Evolutionary conservation across 2,888 invertebrate species (phyloP).

Genomic region (Microctonus hyperodae): DNA sequence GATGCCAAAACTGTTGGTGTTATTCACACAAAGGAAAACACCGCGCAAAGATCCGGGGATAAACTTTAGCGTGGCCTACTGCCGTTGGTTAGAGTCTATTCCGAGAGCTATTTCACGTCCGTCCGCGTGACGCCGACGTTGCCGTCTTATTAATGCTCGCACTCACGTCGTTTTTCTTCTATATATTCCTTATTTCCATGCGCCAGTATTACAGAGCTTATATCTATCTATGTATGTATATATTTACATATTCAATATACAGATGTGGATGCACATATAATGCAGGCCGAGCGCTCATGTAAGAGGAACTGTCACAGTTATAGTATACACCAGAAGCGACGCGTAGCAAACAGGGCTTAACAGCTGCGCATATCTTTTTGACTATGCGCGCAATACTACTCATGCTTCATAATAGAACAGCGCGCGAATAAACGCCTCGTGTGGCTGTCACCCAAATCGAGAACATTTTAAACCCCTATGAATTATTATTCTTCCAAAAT

Average conservation of each 20-base stretch:
- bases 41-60: slow-evolving; percentile 25
- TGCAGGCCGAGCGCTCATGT: not conserved
- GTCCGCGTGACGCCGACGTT: slow-evolving; percentile 34
- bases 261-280: slow-evolving; percentile 10
- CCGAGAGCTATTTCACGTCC: slow-evolving; percentile 44
- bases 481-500: slow-evolving; percentile 17
- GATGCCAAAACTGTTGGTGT: slow-evolving; percentile 14
- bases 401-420: slow-evolving; percentile 41
- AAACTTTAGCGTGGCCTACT: slow-evolving; percentile 42
- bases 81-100: slow-evolving; percentile 45
- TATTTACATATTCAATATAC: slow-evolving; percentile 4
- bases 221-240: no score
- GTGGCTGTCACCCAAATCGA: slow-evolving; percentile 21
- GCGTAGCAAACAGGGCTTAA: slow-evolving; percentile 32
- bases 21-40: slow-evolving; percentile 35
- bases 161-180: slow-evolving; percentile 30
- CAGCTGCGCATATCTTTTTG: slow-evolving; percentile 43
- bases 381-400: slow-evolving; percentile 7
- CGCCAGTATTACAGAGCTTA: not conserved
- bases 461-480: slow-evolving; percentile 7
- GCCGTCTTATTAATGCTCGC: slow-evolving; percentile 53
- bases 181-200: not conserved
- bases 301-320: slow-evolving; percentile 19
- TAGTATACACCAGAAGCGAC: not conserved
- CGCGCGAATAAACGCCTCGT: slow-evolving; percentile 34